Percentiles rank a stretch among this genome's conserved stretches.
Evolutionary conservation across 2,113 vertebrate genomes (phyloP).

Genomic region (Datnioides undecimradiatus): DNA sequence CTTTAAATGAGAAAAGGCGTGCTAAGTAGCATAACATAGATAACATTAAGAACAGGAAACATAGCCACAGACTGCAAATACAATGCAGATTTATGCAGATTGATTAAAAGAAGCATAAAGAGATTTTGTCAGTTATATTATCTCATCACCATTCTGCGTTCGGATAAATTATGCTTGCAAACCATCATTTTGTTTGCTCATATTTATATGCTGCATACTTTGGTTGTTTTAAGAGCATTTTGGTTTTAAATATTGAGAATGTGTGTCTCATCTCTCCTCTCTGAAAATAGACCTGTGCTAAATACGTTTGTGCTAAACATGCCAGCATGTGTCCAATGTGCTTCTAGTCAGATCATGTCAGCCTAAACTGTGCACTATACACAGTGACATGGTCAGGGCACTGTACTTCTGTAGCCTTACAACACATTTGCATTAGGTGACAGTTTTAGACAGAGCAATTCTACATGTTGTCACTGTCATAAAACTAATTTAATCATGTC

Average conservation of each 20-base stretch:
- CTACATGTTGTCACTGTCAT: conserved; percentile 40
- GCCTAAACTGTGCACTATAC: not conserved
- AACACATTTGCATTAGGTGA: conserved; percentile 30
- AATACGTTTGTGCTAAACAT: not conserved
- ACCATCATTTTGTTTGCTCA: not conserved
- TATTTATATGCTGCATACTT: not conserved
- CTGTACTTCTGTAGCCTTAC: not conserved
- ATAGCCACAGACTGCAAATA: not conserved
- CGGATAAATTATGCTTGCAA: not conserved
- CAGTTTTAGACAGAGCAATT: conserved; percentile 40
- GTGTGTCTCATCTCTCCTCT: not conserved
- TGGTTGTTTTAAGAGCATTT: not conserved
- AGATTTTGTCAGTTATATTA: not conserved
- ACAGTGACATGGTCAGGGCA: not conserved
- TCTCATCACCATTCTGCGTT: not conserved
- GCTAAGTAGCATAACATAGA: not conserved
- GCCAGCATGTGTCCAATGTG: not conserved
- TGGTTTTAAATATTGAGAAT: not conserved
- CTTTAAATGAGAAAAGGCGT: conserved; percentile 12
- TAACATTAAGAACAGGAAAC: not conserved
- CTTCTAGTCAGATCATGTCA: not conserved
- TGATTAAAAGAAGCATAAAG: not conserved
- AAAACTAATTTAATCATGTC: conserved; percentile 39
- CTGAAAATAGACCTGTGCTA: not conserved
- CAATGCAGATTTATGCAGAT: conserved; percentile 5